Percentiles rank a stretch among this genome's conserved stretches.
phyloP scores from a whole-genome alignment of 2,797 vertebrate species.

The Mormyrus proboscirostris region DNA sequence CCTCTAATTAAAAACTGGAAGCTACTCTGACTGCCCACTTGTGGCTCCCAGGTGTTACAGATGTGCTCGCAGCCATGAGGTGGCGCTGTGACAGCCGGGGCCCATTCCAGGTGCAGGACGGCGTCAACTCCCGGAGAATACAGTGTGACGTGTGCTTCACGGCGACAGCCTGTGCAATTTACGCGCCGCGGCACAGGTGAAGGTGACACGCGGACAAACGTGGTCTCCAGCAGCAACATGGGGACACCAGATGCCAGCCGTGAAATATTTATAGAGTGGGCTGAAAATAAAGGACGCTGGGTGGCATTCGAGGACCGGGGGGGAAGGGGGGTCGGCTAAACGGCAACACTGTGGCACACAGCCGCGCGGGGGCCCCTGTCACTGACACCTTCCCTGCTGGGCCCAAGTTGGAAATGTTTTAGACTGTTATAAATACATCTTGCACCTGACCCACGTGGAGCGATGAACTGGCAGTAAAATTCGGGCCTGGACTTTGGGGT shows the following conservation, averaged over 20 bases:
- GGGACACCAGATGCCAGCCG: constrained; percentile 18
- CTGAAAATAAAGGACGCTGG: neutral
- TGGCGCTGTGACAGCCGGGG: neutral
- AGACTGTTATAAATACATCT: neutral
- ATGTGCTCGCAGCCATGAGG: neutral
- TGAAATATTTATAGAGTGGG: constrained; percentile 25
- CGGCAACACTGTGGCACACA: neutral
- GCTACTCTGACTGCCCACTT: neutral
- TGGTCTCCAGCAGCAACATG: constrained; percentile 10
- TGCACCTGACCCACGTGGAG: neutral
- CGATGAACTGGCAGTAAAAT: neutral
- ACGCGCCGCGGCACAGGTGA: neutral
- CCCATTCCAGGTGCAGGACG: neutral
- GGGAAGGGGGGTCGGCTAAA: neutral
- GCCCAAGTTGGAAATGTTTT: neutral
- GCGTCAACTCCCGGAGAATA: neutral
- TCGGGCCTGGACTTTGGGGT: neutral
- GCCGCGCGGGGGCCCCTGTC: neutral
- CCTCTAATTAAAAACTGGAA: constrained; percentile 1
- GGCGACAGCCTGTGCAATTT: neutral
- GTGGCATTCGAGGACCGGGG: neutral
- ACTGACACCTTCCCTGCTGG: neutral
- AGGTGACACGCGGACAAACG: neutral
- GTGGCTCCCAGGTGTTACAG: neutral
- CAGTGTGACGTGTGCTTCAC: neutral